These are phyloP conservation scores for Chlamydotis undulata DNA, from an alignment of 2,113 vertebrate genomes.

Conservation along the genomic window DNA sequence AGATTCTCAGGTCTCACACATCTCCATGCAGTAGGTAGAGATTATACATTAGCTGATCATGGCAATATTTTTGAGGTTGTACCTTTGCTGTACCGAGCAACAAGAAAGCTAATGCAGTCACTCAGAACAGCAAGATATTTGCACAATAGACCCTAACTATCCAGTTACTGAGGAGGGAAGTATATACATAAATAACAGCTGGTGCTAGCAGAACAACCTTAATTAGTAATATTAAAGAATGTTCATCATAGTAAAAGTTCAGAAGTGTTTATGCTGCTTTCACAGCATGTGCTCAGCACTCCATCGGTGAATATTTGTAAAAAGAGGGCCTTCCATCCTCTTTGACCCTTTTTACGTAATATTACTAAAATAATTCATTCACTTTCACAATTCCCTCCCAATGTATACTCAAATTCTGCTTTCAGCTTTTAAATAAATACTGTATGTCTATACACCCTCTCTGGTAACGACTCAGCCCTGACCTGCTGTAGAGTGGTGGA, in stretches of 20 bases:
- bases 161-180: neutral
- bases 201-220: conserved; percentile 29
- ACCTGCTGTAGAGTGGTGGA: neutral
- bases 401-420: neutral
- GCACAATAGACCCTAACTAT: neutral
- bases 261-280: neutral
- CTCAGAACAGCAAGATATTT: conserved; percentile 38
- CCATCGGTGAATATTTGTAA: neutral
- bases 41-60: neutral
- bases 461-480: neutral
- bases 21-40: neutral
- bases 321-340: neutral
- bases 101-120: conserved; percentile 16
- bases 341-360: neutral
- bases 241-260: neutral
- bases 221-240: neutral
- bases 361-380: neutral
- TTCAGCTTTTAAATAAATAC: neutral
- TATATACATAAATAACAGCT: conserved; percentile 58
- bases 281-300: neutral
- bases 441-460: neutral
- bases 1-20: neutral
- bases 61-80: neutral
- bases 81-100: neutral
- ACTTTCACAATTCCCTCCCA: neutral